These are phyloP conservation scores for Enteromius argenteus DNA, from an alignment of 2,797 vertebrate genomes.

Conservation along the genomic window DNA sequence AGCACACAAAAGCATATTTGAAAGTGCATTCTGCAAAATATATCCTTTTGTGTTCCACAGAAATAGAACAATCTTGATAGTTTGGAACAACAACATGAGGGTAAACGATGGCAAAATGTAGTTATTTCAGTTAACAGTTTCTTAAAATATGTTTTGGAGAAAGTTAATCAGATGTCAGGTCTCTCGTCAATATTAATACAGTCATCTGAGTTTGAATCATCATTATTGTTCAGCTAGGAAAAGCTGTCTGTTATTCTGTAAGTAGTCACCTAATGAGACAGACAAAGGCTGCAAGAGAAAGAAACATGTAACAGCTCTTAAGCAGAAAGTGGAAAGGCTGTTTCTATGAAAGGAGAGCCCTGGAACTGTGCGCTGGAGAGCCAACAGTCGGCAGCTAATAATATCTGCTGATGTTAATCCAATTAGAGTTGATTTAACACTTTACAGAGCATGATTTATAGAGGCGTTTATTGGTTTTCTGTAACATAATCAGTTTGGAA, in stretches of 20 bases:
- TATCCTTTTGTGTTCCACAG: background rate
- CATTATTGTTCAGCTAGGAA: slow-evolving; percentile 22
- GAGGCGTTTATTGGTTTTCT: slow-evolving; percentile 90
- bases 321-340: slow-evolving; percentile 49
- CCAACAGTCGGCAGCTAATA: slow-evolving; percentile 82
- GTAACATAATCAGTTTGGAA: slow-evolving; percentile 88
- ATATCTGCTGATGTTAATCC: slow-evolving; percentile 89
- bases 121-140: background rate
- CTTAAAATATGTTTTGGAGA: background rate
- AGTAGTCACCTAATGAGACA: slow-evolving; percentile 26
- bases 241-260: slow-evolving; percentile 5
- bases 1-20: background rate
- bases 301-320: slow-evolving; percentile 47
- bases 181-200: slow-evolving; percentile 3
- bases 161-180: background rate
- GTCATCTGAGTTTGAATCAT: slow-evolving; percentile 3
- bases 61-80: background rate
- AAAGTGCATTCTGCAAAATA: background rate
- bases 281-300: slow-evolving; percentile 18
- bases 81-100: background rate
- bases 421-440: slow-evolving; percentile 89
- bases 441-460: slow-evolving; percentile 88
- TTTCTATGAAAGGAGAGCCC: slow-evolving; percentile 58
- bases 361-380: slow-evolving; percentile 79
- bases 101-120: background rate